Base-by-base conservation (phyloP, 2,113 vertebrate genomes). In the Oryzias javanicus region DNA sequence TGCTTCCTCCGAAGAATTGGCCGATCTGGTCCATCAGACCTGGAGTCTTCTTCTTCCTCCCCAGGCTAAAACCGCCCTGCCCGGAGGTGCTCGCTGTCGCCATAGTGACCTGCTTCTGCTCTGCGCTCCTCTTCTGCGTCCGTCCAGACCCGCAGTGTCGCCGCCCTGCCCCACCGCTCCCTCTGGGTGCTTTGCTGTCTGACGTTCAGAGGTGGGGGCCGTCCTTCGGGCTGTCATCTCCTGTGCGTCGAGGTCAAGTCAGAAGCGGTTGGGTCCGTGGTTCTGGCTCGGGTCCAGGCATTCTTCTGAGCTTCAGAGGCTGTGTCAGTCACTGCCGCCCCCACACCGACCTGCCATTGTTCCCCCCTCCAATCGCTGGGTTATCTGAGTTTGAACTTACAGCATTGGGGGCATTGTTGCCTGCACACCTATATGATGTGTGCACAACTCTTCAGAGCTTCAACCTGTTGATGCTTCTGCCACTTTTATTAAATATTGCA, bases 221-320 rank as follows among this genome's bases (percentile, higher is more conserved):
- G 91, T 94, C 95, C 96, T 95, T 97, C 94, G 96, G 96, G 95
- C 94, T 95, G 93, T 94, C 92, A 91, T 93, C 93, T 81, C 44
- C 92, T 91, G 91, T 3, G 86, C 15, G 46, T 93, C 91, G 54
- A 81, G 91, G 89, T 93, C 92, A 90, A 92, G 92, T 92, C 91
- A 93, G 92, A 92, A 83, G 90, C 77, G 74, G 65, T 20, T 10
- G 3, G 71, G 89, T 93, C 92, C 93, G 89, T 91, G 91, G 91
- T 85, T 86, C 79, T 95, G 96, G 96, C 90, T 8, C 49, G 45
- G 0, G 69, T 92, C 95, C 96, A 96, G 89, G 89, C 92, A 95
- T 95, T 96, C 94, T 96, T 94, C 0, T 89, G 89, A 74, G 89
- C 91, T 76, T 83, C 92, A 93, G 93, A 88, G 91, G 85, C 86